Evolutionary conservation across 2,888 invertebrate species (phyloP), one percentile per base, ranked within the genome.

Genomic region (Ceraclea dissimilis): DNA sequence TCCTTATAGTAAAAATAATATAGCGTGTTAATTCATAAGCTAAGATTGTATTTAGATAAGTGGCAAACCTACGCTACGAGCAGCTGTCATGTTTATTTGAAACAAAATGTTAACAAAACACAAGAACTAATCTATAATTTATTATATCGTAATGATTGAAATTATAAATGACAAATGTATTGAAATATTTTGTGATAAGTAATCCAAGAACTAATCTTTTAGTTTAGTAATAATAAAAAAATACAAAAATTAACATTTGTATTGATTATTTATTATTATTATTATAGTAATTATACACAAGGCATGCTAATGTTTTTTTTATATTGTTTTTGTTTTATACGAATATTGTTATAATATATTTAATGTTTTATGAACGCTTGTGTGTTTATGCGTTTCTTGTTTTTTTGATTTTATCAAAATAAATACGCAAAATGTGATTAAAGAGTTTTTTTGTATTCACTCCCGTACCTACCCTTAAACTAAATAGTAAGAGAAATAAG

Each of bases 41-140:
- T 39, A 39, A 16, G 39, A 8, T 39, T 8, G 16, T 39, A 8
- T 39, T 8, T 39, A 13, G 39, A 55, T 59, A n/a, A 57, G 17
- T 58, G 58, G 58, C 58, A 58, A 58, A 58, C 58, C 58, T 58
- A 54, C 51, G 51, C 57, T 58, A 50, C 6, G 13, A 58, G 48
- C 51, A 57, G 57, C 53, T 55, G 56, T 51, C 56, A 52, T 56
- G 54, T 56, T 56, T 52, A 56, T 56, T 56, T 54, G 20, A 52
- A 18, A 21, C n/a, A 34, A 20, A 31, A 33, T 26, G 26, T 26
- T 26, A 26, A 31, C 34, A 21, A n/a, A 31, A 39, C 49, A 47
- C 10, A 26, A 26, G 2, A 31, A 50, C 31, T 19, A 56, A 22
- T 56, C 31, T 55, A 20, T 33, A 50, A 46, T 46, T 18, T 47